phyloP scores from a whole-genome alignment of 2,113 vertebrate genomes.

The Coturnix japonica region DNA sequence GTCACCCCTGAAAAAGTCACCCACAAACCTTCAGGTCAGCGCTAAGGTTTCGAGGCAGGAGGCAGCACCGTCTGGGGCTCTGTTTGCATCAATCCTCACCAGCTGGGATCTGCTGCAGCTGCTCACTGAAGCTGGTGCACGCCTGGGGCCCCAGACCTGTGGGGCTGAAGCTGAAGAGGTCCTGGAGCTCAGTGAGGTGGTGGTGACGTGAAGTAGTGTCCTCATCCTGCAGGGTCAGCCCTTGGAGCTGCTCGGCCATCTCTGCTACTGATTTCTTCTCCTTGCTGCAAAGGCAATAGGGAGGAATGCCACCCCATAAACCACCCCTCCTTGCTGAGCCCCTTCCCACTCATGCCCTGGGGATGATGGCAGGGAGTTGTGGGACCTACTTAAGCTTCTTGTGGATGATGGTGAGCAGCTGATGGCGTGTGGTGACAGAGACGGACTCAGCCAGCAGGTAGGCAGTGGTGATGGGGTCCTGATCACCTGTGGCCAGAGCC shows the following conservation, averaged over 20 bases:
- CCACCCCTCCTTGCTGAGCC: background rate
- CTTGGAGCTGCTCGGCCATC: constrained; percentile 75
- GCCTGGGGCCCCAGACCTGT: constrained; percentile 48
- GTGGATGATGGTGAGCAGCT: constrained; percentile 82
- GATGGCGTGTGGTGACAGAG: constrained; percentile 85
- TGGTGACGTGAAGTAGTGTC: background rate
- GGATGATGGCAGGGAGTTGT: rapidly evolving
- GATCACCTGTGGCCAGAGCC: constrained; percentile 80
- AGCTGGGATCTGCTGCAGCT: constrained; percentile 79
- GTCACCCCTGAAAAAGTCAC: constrained; percentile 79
- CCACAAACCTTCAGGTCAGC: background rate
- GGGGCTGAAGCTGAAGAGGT: constrained; percentile 81
- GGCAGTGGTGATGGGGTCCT: constrained; percentile 78
- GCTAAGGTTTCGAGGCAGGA: rapidly evolving
- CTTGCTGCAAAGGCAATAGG: constrained; percentile 74
- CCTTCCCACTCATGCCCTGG: background rate
- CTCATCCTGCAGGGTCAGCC: constrained; percentile 77
- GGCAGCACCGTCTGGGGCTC: rapidly evolving
- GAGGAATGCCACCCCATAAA: rapidly evolving
- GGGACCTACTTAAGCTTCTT: constrained; percentile 80
- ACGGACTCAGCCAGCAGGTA: constrained; percentile 86
- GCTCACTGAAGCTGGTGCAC: constrained; percentile 74
- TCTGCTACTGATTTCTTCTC: constrained; percentile 71
- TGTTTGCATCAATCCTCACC: constrained; percentile 65
- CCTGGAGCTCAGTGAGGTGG: constrained; percentile 77